These are phyloP conservation scores for Archaeoteleia sp. DNA, from an alignment of 2,888 invertebrate species.

Conservation along the genomic window DNA sequence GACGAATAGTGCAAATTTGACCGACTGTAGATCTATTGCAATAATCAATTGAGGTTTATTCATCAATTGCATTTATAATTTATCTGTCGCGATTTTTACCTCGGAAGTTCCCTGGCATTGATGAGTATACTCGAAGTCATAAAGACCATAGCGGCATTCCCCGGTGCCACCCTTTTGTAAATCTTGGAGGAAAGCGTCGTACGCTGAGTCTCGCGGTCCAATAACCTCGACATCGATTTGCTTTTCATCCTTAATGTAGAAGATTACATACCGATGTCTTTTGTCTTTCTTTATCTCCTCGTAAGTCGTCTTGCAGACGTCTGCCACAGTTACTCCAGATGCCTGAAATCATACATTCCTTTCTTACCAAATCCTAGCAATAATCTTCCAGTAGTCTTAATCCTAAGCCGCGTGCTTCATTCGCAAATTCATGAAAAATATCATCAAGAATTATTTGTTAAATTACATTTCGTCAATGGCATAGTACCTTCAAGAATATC, in stretches of 20 bases:
- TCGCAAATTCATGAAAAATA: too few relatives aligned
- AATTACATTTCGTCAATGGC: too few relatives aligned
- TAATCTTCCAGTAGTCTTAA: too few relatives aligned
- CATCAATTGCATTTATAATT: too few relatives aligned
- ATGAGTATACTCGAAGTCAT: constrained; percentile 98
- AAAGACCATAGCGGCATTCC: constrained; percentile 98
- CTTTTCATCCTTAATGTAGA: constrained; percentile 96
- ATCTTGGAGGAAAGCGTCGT: constrained; percentile 95
- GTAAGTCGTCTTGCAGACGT: constrained; percentile 95
- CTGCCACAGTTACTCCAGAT: constrained; percentile 97
- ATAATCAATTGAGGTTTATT: too few relatives aligned
- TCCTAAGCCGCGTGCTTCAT: too few relatives aligned
- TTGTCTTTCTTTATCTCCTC: constrained; percentile 99
- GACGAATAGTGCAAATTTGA: too few relatives aligned
- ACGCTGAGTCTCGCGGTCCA: constrained; percentile 92
- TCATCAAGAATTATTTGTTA: background rate
- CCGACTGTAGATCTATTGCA: too few relatives aligned
- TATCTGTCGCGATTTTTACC: constrained; percentile 70
- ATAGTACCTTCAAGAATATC: too few relatives aligned
- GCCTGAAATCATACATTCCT: constrained; percentile 77
- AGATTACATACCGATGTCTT: constrained; percentile 97
- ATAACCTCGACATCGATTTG: constrained; percentile 96
- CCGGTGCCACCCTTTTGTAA: constrained; percentile 92
- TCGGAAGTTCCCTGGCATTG: constrained; percentile 98
- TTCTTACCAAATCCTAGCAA: background rate